Conservation (phyloP, 2,797 vertebrate genomes). For the Lacerta viridis region DNA sequence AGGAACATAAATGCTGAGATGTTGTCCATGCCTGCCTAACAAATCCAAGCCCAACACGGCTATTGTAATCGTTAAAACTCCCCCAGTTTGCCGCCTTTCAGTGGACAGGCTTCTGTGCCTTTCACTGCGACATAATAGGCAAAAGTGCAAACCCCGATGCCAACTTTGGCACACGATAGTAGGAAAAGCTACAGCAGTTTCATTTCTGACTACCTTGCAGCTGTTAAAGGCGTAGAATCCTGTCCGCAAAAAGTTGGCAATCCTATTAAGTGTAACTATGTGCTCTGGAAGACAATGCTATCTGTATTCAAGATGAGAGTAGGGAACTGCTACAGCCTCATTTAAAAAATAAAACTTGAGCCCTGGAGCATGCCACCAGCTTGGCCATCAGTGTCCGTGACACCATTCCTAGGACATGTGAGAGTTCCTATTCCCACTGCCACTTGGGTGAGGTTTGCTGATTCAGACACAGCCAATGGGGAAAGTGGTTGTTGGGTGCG, state of each 20-base stretch:
- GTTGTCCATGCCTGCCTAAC: not conserved
- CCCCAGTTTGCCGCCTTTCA: not conserved
- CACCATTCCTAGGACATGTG: not conserved
- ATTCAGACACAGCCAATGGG: constrained; percentile 12
- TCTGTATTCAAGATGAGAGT: not conserved
- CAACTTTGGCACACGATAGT: not conserved
- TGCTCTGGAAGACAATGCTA: not conserved
- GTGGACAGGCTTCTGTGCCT: not conserved
- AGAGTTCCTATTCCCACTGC: not conserved
- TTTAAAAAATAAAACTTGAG: no score
- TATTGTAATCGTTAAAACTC: not conserved
- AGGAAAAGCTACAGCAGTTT: not conserved
- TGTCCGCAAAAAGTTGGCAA: not conserved
- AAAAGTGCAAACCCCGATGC: not conserved
- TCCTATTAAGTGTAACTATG: not conserved
- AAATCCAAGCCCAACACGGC: not conserved
- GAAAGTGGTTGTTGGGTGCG: constrained; percentile 45
- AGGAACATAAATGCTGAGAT: not conserved
- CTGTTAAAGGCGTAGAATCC: not conserved
- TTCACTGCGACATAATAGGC: not conserved
- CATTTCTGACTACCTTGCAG: not conserved
- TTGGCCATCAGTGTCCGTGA: not conserved
- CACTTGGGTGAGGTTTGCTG: not conserved
- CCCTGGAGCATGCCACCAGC: not conserved
- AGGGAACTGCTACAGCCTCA: not conserved